Evolutionary conservation across 2,113 vertebrate species (phyloP).

Genomic region (Pygoscelis antarcticus): DNA sequence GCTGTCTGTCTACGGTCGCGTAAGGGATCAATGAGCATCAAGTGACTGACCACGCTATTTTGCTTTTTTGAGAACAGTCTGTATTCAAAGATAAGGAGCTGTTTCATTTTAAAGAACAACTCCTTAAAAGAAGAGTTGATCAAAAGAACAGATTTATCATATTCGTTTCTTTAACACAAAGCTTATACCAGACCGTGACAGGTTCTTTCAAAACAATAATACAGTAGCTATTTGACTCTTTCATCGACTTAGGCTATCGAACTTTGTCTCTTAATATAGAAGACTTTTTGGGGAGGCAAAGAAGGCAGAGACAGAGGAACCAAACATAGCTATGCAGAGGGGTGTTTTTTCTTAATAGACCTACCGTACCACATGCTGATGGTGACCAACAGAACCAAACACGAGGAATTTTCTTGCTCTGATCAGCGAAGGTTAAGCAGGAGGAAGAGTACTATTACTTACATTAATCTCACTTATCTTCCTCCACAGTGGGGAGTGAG

Average conservation of each 20-base stretch:
- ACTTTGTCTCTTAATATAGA: neutral
- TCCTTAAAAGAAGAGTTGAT: neutral
- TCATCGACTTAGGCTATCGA: neutral
- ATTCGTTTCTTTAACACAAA: neutral
- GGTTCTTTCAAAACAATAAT: neutral
- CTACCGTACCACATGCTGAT: neutral
- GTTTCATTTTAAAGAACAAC: neutral
- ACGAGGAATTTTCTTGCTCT: neutral
- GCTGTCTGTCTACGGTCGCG: fast-evolving
- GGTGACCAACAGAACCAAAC: neutral
- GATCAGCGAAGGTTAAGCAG: neutral
- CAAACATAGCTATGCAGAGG: neutral
- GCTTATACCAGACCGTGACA: neutral
- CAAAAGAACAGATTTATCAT: neutral
- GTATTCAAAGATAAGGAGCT: neutral
- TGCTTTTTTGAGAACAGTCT: neutral
- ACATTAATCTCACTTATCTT: neutral
- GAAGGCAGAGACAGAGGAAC: neutral
- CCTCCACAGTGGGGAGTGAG: neutral
- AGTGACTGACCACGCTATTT: neutral
- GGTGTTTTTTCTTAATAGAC: neutral
- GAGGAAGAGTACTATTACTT: neutral
- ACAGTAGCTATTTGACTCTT: neutral
- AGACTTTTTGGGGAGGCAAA: neutral
- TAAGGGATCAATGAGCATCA: neutral